A percentile compares a stretch with the other conserved stretches of the same genome.
These are phyloP conservation scores for Sinopyrophorus schimmeli DNA, from an alignment of 2,888 invertebrate species.

Conservation along the genomic window DNA sequence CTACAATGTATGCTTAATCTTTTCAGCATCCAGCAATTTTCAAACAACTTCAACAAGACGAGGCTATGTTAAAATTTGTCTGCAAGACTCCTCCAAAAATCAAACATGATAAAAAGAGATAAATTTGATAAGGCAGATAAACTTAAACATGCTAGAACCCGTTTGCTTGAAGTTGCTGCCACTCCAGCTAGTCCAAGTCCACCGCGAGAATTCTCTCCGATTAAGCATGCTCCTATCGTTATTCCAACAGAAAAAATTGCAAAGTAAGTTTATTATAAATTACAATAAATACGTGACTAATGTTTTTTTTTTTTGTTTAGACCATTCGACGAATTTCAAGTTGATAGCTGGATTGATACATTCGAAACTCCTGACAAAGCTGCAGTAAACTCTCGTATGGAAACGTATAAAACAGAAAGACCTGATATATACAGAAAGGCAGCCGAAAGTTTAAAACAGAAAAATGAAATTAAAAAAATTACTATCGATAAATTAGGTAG, in stretches of 20 bases:
- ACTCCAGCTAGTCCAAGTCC: conserved; percentile 58
- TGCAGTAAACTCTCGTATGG: background rate
- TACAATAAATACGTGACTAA: background rate
- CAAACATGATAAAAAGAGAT: background rate
- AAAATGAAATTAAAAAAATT: conserved; percentile 11
- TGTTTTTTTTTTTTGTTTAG: background rate
- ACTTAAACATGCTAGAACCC: conserved; percentile 28
- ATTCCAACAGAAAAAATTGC: conserved; percentile 52
- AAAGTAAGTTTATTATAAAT: conserved; percentile 22
- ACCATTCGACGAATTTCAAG: background rate
- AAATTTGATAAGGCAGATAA: background rate
- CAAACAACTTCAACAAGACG: conserved; percentile 10
- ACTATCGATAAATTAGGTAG: conserved; percentile 31
- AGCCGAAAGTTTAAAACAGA: conserved; percentile 42
- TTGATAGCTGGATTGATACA: conserved; percentile 5
- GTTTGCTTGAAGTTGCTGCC: conserved; percentile 35
- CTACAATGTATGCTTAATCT: background rate
- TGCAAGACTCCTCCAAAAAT: conserved; percentile 16
- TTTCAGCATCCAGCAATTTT: conserved; percentile 15
- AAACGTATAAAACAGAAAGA: conserved; percentile 35
- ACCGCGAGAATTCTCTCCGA: conserved; percentile 46
- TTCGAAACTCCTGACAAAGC: background rate
- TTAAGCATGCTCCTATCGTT: conserved; percentile 49
- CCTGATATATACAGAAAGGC: conserved; percentile 46
- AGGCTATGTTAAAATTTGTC: conserved; percentile 11